Conservation (phyloP, 2,888 invertebrate species). For the Epistrophella euchroma region DNA sequence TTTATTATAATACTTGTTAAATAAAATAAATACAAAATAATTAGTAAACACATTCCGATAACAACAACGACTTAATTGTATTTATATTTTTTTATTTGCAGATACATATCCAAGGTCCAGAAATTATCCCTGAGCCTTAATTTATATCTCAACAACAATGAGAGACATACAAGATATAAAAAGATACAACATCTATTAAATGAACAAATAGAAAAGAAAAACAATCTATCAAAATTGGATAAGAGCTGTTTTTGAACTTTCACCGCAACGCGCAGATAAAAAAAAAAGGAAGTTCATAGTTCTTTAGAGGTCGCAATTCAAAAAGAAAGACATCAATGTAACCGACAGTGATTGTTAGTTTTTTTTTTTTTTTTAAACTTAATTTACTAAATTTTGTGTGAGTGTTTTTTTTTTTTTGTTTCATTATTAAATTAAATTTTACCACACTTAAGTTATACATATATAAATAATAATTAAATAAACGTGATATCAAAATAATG, state of each 20-base stretch:
- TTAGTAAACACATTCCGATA: not conserved
- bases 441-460: not conserved
- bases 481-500: slow-evolving; percentile 74
- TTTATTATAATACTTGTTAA: too few relatives aligned
- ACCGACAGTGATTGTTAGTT: slow-evolving; percentile 48
- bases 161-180: slow-evolving; percentile 25
- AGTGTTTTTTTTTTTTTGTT: not conserved
- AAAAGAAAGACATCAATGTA: slow-evolving; percentile 52
- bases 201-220: not conserved
- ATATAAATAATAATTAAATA: not conserved
- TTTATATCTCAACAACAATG: slow-evolving; percentile 40
- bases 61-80: not conserved
- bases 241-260: not conserved
- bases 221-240: not conserved
- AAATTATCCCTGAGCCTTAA: slow-evolving; percentile 2
- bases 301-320: not conserved
- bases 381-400: slow-evolving; percentile 21
- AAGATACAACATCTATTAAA: slow-evolving; percentile 18
- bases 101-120: slow-evolving; percentile 21
- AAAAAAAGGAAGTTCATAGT: slow-evolving; percentile 18
- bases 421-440: slow-evolving; percentile 17
- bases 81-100: slow-evolving; percentile 10
- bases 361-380: slow-evolving; percentile 23
- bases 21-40: not conserved
- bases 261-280: not conserved